These are phyloP conservation scores for Cydia splendana DNA, from an alignment of 1,140 invertebrate genomes.

Conservation along the genomic window DNA sequence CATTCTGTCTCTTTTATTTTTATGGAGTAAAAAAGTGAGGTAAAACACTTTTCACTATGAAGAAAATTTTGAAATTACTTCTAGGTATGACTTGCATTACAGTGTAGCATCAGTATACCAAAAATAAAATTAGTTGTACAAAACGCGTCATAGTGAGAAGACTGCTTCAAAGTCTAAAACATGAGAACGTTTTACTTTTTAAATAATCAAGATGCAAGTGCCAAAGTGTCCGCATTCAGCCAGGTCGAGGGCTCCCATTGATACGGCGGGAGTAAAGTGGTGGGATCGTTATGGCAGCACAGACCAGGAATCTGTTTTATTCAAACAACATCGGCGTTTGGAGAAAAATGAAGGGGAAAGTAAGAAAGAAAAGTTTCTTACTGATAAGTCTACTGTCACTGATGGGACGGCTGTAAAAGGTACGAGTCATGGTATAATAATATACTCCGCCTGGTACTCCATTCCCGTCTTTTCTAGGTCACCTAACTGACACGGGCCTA, in stretches of 20 bases:
- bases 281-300: conserved; percentile 53
- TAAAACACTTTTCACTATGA: conserved; percentile 22
- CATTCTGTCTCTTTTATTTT: not conserved
- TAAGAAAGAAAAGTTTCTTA: not conserved
- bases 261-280: conserved; percentile 50
- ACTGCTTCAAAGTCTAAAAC: not conserved
- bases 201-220: conserved; percentile 46
- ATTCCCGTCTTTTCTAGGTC: too few species aligned
- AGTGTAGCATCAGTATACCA: not conserved
- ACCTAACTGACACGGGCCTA: too few species aligned
- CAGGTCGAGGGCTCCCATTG: conserved; percentile 63
- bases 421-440: too few species aligned
- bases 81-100: conserved; percentile 49
- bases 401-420: not conserved
- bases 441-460: too few species aligned
- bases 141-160: not conserved
- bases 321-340: not conserved
- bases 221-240: conserved; percentile 48
- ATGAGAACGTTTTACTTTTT: not conserved
- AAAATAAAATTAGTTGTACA: conserved; percentile 6
- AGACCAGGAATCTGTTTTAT: not conserved
- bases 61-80: not conserved
- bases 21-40: not conserved
- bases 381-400: not conserved
- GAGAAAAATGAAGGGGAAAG: not conserved